Conservation (phyloP, 2,888 invertebrate genomes). For the Caenorhabditis sp. region DNA sequence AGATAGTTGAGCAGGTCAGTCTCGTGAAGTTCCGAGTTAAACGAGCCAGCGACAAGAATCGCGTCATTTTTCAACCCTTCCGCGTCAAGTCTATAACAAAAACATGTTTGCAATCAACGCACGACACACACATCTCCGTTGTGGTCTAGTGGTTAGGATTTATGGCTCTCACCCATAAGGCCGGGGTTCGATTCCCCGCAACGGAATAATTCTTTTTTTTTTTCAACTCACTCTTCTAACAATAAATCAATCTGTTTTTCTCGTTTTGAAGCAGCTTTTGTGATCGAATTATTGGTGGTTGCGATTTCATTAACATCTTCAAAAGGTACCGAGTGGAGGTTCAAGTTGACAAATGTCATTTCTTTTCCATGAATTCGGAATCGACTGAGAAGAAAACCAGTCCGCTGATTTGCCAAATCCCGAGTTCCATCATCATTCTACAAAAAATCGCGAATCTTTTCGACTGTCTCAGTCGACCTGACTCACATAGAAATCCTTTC, state of each 20-base stretch:
- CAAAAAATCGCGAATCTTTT: slow-evolving; percentile 4
- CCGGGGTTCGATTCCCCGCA: slow-evolving; percentile 56
- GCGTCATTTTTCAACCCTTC: slow-evolving; percentile 58
- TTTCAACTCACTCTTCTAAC: slow-evolving; percentile 39
- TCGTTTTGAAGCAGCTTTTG: slow-evolving; percentile 52
- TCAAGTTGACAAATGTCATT: slow-evolving; percentile 55
- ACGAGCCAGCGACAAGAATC: slow-evolving; percentile 57
- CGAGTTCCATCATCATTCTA: slow-evolving; percentile 55
- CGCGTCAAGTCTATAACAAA: slow-evolving; percentile 46
- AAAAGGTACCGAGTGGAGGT: slow-evolving; percentile 58
- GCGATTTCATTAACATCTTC: slow-evolving; percentile 55
- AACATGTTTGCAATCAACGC: too few species aligned
- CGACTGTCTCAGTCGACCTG: background rate
- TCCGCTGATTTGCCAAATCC: slow-evolving; percentile 50
- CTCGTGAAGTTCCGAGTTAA: slow-evolving; percentile 59
- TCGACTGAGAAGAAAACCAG: slow-evolving; percentile 53
- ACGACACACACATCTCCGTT: too few species aligned
- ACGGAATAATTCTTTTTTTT: slow-evolving; percentile 32
- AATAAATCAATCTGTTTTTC: slow-evolving; percentile 54
- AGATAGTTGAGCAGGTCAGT: slow-evolving; percentile 54
- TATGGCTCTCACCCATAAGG: slow-evolving; percentile 52
- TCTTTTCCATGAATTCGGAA: slow-evolving; percentile 58
- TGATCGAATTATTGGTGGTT: slow-evolving; percentile 32
- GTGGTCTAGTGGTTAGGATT: slow-evolving; percentile 47
- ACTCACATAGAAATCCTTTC: slow-evolving; percentile 54